These are phyloP conservation scores for Idaea aversata DNA, from an alignment of 2,888 invertebrate species.

Conservation along the genomic window DNA sequence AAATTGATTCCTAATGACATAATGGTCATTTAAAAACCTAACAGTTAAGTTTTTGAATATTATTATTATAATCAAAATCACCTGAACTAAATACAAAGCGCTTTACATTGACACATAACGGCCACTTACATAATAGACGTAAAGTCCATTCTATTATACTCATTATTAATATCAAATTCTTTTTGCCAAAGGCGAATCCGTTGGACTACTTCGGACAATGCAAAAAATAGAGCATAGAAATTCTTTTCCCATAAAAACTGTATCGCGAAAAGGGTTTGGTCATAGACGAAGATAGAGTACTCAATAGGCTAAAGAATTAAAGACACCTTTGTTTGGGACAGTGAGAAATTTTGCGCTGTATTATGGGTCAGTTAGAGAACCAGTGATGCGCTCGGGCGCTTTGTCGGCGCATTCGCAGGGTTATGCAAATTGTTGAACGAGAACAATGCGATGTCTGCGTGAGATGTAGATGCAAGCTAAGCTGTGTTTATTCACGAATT, in stretches of 20 bases:
- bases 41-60: conserved; percentile 21
- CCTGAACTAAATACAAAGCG: conserved; percentile 19
- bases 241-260: conserved; percentile 75
- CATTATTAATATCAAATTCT: conserved; percentile 60
- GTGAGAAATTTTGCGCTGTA: conserved; percentile 70
- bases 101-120: conserved; percentile 54
- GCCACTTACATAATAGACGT: conserved; percentile 43
- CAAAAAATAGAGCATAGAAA: conserved; percentile 76
- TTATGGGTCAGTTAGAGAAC: conserved; percentile 66
- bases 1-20: neutral
- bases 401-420: conserved; percentile 63
- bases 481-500: conserved; percentile 25
- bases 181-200: conserved; percentile 70
- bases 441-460: conserved; percentile 57
- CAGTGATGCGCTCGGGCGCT: conserved; percentile 38
- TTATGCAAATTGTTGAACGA: conserved; percentile 64
- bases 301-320: neutral
- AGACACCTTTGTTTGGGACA: conserved; percentile 59
- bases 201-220: conserved; percentile 67
- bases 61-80: conserved; percentile 15
- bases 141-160: conserved; percentile 53
- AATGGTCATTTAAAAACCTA: neutral
- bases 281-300: conserved; percentile 39
- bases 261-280: conserved; percentile 68
- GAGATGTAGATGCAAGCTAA: conserved; percentile 40